Conservation (phyloP, 2,797 vertebrate genomes). For the Coccyzus lansbergi region DNA sequence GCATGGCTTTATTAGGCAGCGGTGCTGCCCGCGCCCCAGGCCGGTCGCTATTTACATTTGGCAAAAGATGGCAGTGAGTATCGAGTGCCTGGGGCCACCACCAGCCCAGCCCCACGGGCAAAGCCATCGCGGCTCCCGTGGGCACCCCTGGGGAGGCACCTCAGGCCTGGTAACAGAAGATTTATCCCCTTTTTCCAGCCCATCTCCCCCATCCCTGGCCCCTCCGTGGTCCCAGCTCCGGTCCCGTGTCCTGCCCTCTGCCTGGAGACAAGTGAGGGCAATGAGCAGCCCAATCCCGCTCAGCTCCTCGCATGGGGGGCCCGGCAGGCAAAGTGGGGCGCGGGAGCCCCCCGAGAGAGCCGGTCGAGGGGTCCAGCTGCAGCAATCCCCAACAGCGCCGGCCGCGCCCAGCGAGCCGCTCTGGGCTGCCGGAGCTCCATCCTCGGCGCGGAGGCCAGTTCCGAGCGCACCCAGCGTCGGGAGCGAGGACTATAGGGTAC, state of each 20-base stretch:
- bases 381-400: not conserved
- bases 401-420: not conserved
- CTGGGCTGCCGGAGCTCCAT: not conserved
- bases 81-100: not conserved
- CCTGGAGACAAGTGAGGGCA: not conserved
- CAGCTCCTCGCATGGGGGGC: not conserved
- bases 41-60: not conserved
- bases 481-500: conserved; percentile 86
- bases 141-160: not conserved
- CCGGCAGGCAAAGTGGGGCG: not conserved
- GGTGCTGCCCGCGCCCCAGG: not conserved
- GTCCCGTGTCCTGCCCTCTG: not conserved
- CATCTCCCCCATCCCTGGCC: not conserved
- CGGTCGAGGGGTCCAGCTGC: not conserved
- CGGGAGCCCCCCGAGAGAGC: not conserved
- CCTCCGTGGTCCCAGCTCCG: not conserved
- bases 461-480: not conserved
- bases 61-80: conserved; percentile 9
- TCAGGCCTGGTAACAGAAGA: not conserved
- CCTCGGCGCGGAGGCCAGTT: not conserved
- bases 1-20: conserved; percentile 42
- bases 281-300: not conserved
- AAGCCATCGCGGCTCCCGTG: not conserved
- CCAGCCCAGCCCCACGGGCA: not conserved
- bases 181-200: not conserved